Percentiles rank a stretch among this genome's conserved stretches.
Evolutionary conservation across 2,888 invertebrate genomes (phyloP).

Genomic region (Cyclophora albipunctata): DNA sequence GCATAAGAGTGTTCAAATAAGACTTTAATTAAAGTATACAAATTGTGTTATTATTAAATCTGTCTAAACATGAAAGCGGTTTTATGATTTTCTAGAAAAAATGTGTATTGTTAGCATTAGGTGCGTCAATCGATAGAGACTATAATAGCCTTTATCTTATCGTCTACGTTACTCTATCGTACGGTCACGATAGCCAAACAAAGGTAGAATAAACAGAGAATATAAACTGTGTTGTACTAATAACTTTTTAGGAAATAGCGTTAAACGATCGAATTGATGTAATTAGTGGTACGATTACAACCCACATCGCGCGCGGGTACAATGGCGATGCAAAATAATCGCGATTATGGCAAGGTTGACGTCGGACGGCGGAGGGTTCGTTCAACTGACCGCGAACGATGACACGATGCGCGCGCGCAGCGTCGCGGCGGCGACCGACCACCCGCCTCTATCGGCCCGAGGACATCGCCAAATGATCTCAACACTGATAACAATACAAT

Average conservation of each 20-base stretch:
- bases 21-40: neutral
- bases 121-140: slow-evolving; percentile 8
- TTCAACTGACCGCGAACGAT: slow-evolving; percentile 75
- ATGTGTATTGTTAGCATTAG: slow-evolving; percentile 15
- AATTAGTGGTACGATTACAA: slow-evolving; percentile 51
- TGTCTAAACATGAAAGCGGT: too few species aligned
- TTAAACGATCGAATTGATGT: slow-evolving; percentile 19
- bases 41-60: neutral
- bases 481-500: slow-evolving; percentile 14
- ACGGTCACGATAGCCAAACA: slow-evolving; percentile 6
- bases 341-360: slow-evolving; percentile 74
- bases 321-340: slow-evolving; percentile 71
- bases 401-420: slow-evolving; percentile 63
- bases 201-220: too few species aligned
- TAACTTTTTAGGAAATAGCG: too few species aligned
- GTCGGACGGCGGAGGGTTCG: slow-evolving; percentile 69
- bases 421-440: slow-evolving; percentile 52
- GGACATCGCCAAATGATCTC: slow-evolving; percentile 18
- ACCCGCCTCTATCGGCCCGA: slow-evolving; percentile 23
- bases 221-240: too few species aligned
- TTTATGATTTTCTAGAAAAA: too few species aligned
- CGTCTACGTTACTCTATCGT: slow-evolving; percentile 11
- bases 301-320: slow-evolving; percentile 43
- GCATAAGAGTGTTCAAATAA: too few species aligned
- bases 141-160: slow-evolving; percentile 27